Percentiles rank a stretch among this genome's conserved stretches.
Conservation (phyloP, 1,140 invertebrate genomes). For the Drosophila yakuba region DNA sequence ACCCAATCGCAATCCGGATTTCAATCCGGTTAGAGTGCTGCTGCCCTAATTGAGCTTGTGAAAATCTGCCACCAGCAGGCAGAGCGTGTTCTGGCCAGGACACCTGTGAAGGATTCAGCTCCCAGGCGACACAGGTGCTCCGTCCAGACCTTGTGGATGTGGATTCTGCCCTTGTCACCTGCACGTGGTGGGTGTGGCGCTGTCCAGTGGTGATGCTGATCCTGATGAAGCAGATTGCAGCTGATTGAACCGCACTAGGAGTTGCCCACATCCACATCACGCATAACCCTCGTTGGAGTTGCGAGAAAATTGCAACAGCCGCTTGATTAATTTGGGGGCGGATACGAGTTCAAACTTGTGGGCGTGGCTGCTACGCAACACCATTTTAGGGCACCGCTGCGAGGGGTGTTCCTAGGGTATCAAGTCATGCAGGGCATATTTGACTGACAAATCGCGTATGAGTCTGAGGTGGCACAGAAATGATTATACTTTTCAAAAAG, state of each 20-base stretch:
- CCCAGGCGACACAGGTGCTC: conserved; percentile 10
- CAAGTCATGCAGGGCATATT: not conserved
- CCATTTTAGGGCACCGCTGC: conserved; percentile 55
- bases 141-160: conserved; percentile 7
- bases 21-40: conserved; percentile 46
- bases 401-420: conserved; percentile 14
- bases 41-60: conserved; percentile 75
- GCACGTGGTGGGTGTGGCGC: conserved; percentile 30
- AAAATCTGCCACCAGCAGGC: conserved; percentile 46
- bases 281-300: not conserved
- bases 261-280: conserved; percentile 2
- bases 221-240: conserved; percentile 49
- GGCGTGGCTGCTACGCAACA: conserved; percentile 64
- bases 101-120: conserved; percentile 19
- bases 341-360: conserved; percentile 66
- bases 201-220: conserved; percentile 42
- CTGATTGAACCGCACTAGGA: conserved; percentile 18
- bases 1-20: conserved; percentile 32
- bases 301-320: conserved; percentile 70
- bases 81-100: conserved; percentile 22
- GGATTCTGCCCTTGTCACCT: conserved; percentile 48
- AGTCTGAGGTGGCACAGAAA: too few species aligned
- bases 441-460: not conserved
- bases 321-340: conserved; percentile 80
- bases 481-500: too few species aligned